Evolutionary conservation across 2,797 vertebrate species (phyloP).

Genomic region (Galagoides demidoff): DNA sequence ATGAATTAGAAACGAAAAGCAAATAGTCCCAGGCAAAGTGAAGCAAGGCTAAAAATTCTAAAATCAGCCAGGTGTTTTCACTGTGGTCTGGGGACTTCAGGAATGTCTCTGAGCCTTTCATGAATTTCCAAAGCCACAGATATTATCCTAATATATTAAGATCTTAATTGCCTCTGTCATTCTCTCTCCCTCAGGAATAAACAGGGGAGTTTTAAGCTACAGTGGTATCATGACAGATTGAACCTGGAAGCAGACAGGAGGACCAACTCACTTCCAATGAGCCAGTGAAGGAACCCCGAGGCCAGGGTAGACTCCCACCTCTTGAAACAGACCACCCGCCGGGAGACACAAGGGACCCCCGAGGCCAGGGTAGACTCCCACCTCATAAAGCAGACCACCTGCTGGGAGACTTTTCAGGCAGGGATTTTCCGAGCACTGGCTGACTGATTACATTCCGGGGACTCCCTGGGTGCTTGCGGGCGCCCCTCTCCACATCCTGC

Average conservation of each 20-base stretch:
- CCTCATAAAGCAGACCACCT: too few species aligned
- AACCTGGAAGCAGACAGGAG: fast-evolving
- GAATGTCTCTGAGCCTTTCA: neutral
- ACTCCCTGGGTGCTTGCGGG: too few species aligned
- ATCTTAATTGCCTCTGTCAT: neutral
- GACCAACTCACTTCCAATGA: neutral
- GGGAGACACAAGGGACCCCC: too few species aligned
- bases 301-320: too few species aligned
- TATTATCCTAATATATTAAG: neutral
- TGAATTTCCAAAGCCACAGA: neutral
- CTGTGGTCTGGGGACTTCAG: neutral
- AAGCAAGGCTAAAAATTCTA: neutral
- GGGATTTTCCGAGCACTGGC: too few species aligned
- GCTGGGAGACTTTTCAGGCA: too few species aligned
- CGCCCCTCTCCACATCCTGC: too few species aligned
- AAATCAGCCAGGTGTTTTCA: neutral
- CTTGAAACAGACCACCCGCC: too few species aligned
- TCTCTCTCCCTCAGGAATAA: neutral
- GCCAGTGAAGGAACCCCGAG: too few species aligned
- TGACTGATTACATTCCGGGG: too few species aligned
- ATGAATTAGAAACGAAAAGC: neutral
- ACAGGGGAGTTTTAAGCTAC: neutral
- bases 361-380: too few species aligned
- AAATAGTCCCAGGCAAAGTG: neutral
- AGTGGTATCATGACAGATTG: too few species aligned